Base-by-base conservation (phyloP, 2,888 invertebrate species). In the Anticlea derivata region DNA sequence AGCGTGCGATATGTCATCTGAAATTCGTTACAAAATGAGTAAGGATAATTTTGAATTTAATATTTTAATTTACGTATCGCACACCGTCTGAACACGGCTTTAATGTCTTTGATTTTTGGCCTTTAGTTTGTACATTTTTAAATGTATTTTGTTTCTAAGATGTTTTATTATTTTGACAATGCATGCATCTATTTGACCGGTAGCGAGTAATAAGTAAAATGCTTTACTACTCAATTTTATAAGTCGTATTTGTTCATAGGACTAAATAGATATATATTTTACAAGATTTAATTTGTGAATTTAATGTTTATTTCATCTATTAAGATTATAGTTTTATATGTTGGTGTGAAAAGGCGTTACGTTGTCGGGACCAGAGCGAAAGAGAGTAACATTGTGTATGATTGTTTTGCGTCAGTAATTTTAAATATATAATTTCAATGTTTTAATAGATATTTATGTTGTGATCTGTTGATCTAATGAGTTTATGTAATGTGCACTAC, bases 321-420 rank as follows among this genome's bases (percentile, higher is more conserved):
- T 30, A 34, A 43, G 41, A 37, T n/a, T 38, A 38, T 43, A 63
- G 67, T 65, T 69, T 70, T 72, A 64, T 73, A 68, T 62, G 70
- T 80, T 81, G 77, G 78, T 67, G 61, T 58, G 76, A 60, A 60
- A 66, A 51, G 68, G 64, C 55, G 68, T 64, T 64, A 60, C 52
- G 69, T 61, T 74, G 60, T 55, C 65, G 83, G 86, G 85, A 86
- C 86, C 86, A 86, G 84, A 75, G 73, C 67, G 77, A 73, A 68
- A 66, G 71, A 74, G 66, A 61, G 66, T 60, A 54, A 68, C 68
- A 69, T 73, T 81, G 73, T 70, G 70, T 73, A 61, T 50, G 44
- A 33, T 55, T 70, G 77, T 81, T 83, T 85, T 70, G 30, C 6
- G 27, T 35, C 7, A 60, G 30, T 70, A 73, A 58, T 66, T 65